phyloP scores from a whole-genome alignment of 2,797 vertebrate genomes.

The Mustela erminea region DNA sequence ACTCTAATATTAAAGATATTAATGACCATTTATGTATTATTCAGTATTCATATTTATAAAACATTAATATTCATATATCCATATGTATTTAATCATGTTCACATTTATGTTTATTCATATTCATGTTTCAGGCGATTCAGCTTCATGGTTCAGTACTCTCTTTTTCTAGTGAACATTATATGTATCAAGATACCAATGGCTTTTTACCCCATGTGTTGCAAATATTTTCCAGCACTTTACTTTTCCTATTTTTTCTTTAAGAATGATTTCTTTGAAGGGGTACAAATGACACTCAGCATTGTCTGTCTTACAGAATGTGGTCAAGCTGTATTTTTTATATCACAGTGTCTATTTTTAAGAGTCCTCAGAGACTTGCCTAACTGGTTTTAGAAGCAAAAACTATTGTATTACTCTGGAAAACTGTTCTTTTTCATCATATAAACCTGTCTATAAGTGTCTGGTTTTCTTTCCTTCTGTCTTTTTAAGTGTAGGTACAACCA shows the following conservation, averaged over 20 bases:
- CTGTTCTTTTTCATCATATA: not conserved
- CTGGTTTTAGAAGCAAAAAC: not conserved
- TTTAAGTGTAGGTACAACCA: not conserved
- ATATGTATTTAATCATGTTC: not conserved
- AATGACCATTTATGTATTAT: not conserved
- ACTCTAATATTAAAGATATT: not conserved
- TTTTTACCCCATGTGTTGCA: not conserved
- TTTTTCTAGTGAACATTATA: not conserved
- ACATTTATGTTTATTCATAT: not conserved
- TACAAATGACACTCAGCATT: not conserved
- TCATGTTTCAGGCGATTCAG: not conserved
- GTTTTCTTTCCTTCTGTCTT: not conserved
- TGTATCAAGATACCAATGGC: not conserved
- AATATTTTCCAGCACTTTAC: not conserved
- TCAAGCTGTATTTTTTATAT: not conserved
- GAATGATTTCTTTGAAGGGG: not conserved
- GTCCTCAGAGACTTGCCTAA: not conserved
- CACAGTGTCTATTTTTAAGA: not conserved
- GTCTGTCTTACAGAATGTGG: not conserved
- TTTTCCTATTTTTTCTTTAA: not conserved
- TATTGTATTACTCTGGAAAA: not conserved
- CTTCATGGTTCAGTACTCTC: not conserved
- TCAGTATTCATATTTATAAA: conserved; percentile 9
- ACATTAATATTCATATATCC: not conserved
- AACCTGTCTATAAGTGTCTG: not conserved